phyloP scores from a whole-genome alignment of 2,888 invertebrate genomes.

The Eucera pruinosa region DNA sequence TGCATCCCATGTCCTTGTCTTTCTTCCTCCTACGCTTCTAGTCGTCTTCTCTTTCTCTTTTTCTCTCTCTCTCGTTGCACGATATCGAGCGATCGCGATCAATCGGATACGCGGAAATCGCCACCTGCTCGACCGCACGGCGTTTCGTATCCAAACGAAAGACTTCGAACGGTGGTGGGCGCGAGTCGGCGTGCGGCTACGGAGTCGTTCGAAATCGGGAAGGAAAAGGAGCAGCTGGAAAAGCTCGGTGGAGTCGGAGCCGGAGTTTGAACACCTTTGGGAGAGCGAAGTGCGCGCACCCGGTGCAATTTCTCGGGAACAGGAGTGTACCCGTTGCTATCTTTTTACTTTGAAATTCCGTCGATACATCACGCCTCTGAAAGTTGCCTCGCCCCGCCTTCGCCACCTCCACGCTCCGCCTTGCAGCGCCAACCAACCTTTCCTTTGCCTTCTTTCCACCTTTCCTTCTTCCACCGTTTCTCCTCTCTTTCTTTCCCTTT shows the following conservation, averaged over 20 bases:
- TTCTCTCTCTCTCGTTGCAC: background rate
- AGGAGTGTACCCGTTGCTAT: conserved; percentile 64
- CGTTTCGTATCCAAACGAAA: background rate
- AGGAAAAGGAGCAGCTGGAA: background rate
- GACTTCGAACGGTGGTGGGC: background rate
- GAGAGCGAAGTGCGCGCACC: conserved; percentile 18
- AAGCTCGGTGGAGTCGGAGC: background rate
- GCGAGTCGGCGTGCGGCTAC: no score
- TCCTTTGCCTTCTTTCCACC: conserved; percentile 57
- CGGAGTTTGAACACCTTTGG: conserved; percentile 1
- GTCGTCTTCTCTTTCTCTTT: no score
- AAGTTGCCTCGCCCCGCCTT: conserved; percentile 78
- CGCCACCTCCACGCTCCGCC: conserved; percentile 80
- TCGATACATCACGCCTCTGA: conserved; percentile 82
- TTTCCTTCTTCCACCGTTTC: conserved; percentile 20
- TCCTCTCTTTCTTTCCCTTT: conserved; percentile 14
- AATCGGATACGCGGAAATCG: background rate
- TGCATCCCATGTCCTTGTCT: conserved; percentile 61
- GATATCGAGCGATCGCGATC: conserved; percentile 1
- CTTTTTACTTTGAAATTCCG: conserved; percentile 80
- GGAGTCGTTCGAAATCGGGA: background rate
- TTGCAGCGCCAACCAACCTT: conserved; percentile 68
- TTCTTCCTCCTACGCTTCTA: background rate
- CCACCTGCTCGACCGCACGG: background rate
- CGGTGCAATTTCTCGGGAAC: conserved; percentile 67